Conservation (phyloP, 1,140 invertebrate species). For the Orchesella cincta region DNA sequence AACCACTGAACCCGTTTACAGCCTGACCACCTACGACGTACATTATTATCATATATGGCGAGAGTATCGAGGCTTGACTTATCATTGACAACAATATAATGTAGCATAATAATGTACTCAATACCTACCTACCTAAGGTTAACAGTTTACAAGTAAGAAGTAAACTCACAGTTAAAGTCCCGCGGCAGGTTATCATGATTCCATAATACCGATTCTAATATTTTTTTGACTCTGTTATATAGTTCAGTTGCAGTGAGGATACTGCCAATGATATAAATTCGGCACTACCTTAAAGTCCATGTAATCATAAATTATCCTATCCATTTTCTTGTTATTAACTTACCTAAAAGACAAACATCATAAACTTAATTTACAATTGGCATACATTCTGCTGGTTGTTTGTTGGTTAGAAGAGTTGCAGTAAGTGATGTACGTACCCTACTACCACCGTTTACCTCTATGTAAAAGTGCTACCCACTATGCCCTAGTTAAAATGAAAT, state of each 20-base stretch:
- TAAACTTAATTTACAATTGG: constrained; percentile 33
- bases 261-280: not conserved
- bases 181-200: constrained; percentile 22
- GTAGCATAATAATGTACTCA: not conserved
- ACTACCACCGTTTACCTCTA: not conserved
- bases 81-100: not conserved
- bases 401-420: constrained; percentile 2
- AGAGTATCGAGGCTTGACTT: constrained; percentile 10
- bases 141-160: constrained; percentile 24
- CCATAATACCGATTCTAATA: constrained; percentile 26
- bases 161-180: constrained; percentile 22
- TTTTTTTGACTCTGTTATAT: not conserved
- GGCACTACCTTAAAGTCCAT: constrained; percentile 13
- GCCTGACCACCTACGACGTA: not conserved
- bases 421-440: not conserved
- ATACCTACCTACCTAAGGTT: constrained; percentile 17
- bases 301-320: constrained; percentile 29
- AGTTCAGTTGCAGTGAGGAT: not conserved
- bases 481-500: constrained; percentile 16
- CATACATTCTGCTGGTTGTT: constrained; percentile 34
- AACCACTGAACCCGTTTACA: constrained; percentile 12
- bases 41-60: constrained; percentile 2
- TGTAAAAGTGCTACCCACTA: not conserved
- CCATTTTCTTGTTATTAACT: constrained; percentile 9
- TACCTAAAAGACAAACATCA: constrained; percentile 21